Percentiles rank a stretch among this genome's conserved stretches.
Conservation (phyloP, 1,140 invertebrate genomes). For the Kradibia gibbosae region DNA sequence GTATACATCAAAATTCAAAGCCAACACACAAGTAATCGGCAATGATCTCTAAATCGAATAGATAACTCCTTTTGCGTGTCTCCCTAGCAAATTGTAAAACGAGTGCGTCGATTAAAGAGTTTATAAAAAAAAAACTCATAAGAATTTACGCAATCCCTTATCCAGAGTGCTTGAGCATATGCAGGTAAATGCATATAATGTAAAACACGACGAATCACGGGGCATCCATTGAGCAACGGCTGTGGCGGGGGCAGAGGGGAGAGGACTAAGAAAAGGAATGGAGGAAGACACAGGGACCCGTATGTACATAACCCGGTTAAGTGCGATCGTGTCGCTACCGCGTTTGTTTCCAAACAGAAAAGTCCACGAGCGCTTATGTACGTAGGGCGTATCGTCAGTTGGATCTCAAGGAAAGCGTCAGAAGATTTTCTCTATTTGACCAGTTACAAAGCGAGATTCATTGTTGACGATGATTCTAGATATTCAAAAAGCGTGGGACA, state of each 20-base stretch:
- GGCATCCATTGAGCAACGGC: too few species aligned
- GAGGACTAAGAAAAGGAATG: background rate
- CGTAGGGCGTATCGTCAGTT: background rate
- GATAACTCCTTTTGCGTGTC: background rate
- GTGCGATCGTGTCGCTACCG: background rate
- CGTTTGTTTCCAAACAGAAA: background rate
- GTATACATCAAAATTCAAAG: too few species aligned
- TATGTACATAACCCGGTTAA: background rate
- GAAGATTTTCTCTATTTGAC: background rate
- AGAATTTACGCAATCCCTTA: background rate
- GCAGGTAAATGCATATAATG: background rate
- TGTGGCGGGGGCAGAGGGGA: background rate
- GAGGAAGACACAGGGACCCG: too few species aligned
- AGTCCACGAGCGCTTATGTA: background rate
- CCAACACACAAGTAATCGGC: too few species aligned
- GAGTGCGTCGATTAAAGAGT: background rate
- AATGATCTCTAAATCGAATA: too few species aligned
- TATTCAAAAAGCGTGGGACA: slow-evolving; percentile 1
- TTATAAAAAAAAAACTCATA: background rate
- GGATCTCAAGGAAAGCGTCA: background rate
- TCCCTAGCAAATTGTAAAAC: background rate
- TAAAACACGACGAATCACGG: background rate
- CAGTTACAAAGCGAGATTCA: background rate
- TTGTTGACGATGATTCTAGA: background rate
- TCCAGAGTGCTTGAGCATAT: background rate